phyloP scores from a whole-genome alignment of 2,888 invertebrate species.

The Dryobotodes eremita region DNA sequence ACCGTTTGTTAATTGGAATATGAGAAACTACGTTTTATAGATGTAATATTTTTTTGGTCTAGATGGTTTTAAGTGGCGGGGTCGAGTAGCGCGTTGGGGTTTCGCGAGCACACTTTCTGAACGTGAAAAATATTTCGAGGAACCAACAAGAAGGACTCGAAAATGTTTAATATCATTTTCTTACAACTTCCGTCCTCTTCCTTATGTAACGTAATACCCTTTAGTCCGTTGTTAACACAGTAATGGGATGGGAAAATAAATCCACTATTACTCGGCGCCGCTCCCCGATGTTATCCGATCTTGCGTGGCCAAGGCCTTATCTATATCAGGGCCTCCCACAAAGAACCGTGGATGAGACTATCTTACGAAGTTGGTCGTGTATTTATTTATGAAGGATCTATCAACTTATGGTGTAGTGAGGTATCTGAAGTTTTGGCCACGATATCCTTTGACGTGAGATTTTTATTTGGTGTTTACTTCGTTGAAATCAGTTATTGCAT shows the following conservation, averaged over 20 bases:
- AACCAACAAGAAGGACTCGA: not conserved
- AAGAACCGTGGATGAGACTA: slow-evolving; percentile 46
- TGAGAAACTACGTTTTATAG: slow-evolving; percentile 54
- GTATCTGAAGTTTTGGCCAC: slow-evolving; percentile 17
- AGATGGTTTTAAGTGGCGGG: slow-evolving; percentile 40
- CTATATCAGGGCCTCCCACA: slow-evolving; percentile 67
- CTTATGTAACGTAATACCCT: slow-evolving; percentile 35
- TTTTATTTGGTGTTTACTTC: not conserved
- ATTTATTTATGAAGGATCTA: slow-evolving; percentile 47
- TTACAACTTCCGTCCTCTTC: slow-evolving; percentile 14
- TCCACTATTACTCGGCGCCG: slow-evolving; percentile 62
- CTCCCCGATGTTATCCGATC: slow-evolving; percentile 68
- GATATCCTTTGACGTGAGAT: not conserved
- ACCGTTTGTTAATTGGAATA: slow-evolving; percentile 64
- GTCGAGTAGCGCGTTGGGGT: slow-evolving; percentile 25
- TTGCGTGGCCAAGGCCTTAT: slow-evolving; percentile 74
- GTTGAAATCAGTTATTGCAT: not conserved
- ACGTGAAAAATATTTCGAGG: slow-evolving; percentile 23
- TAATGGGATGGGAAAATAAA: slow-evolving; percentile 65
- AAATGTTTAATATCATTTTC: slow-evolving; percentile 22
- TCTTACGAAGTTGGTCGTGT: slow-evolving; percentile 49
- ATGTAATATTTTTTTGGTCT: slow-evolving; percentile 51
- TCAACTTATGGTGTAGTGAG: slow-evolving; percentile 33
- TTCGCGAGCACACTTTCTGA: slow-evolving; percentile 17
- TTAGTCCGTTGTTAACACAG: slow-evolving; percentile 60